Conservation (phyloP, 2,113 vertebrate genomes). For the Rhinoptilus africanus region DNA sequence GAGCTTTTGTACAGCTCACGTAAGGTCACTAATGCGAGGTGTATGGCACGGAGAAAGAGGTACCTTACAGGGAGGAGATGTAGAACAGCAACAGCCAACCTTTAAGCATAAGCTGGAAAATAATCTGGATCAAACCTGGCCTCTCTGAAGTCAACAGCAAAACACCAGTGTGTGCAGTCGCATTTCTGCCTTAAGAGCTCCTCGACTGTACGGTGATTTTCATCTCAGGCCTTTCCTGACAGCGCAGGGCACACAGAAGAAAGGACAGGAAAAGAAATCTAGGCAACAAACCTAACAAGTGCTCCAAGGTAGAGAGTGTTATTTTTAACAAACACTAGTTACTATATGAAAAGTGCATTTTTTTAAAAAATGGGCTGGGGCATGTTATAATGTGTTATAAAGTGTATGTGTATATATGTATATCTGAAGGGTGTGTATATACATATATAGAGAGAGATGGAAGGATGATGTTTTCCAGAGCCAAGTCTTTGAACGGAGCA, state of each 20-base stretch:
- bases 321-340: too few species aligned
- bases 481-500: not conserved
- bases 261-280: not conserved
- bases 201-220: rapidly evolving
- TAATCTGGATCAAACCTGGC: not conserved
- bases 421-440: not conserved
- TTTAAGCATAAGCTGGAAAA: rapidly evolving
- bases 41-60: rapidly evolving
- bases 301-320: rapidly evolving
- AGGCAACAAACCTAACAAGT: not conserved
- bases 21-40: rapidly evolving
- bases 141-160: not conserved
- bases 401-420: not conserved
- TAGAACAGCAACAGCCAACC: not conserved
- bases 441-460: not conserved
- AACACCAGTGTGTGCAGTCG: rapidly evolving
- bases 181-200: not conserved
- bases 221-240: not conserved
- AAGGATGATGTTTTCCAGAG: not conserved
- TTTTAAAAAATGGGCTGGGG: not conserved
- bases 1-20: not conserved
- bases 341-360: not conserved
- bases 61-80: rapidly evolving
- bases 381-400: not conserved
- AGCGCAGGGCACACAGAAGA: not conserved